Evolutionary conservation across 2,797 vertebrate genomes (phyloP).

Genomic region (Alcedo quadribrachys): DNA sequence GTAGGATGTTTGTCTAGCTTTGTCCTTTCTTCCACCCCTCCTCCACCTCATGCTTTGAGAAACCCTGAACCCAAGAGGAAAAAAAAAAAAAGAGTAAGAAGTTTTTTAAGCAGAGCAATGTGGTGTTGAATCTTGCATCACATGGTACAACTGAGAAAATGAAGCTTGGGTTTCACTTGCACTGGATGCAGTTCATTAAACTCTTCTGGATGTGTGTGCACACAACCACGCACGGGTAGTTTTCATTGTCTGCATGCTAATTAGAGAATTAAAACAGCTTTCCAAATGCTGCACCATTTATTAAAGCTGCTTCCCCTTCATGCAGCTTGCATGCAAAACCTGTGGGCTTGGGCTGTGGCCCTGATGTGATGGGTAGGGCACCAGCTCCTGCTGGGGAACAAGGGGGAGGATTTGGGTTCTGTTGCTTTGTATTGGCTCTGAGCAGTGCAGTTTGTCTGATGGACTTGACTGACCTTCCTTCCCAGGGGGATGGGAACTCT

Average conservation of each 20-base stretch:
- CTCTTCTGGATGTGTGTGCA: background rate
- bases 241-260: background rate
- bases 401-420: background rate
- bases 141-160: background rate
- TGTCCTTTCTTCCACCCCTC: background rate
- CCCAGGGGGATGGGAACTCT: background rate
- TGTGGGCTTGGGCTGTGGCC: background rate
- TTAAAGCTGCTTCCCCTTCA: slow-evolving; percentile 13
- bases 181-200: background rate
- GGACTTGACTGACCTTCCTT: background rate
- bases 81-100: background rate
- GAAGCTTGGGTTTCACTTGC: background rate
- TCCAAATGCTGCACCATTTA: background rate
- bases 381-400: background rate
- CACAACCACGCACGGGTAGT: background rate
- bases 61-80: background rate
- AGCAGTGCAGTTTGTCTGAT: background rate
- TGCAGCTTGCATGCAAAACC: background rate
- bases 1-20: background rate
- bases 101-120: background rate
- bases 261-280: slow-evolving; percentile 29
- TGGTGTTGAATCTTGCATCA: background rate
- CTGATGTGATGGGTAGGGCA: background rate
- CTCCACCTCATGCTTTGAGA: background rate
- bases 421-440: background rate